A percentile compares a stretch with the other conserved stretches of the same genome.
These are phyloP conservation scores for Meliscaeva auricollis DNA, from an alignment of 2,888 invertebrate species.

Conservation along the genomic window DNA sequence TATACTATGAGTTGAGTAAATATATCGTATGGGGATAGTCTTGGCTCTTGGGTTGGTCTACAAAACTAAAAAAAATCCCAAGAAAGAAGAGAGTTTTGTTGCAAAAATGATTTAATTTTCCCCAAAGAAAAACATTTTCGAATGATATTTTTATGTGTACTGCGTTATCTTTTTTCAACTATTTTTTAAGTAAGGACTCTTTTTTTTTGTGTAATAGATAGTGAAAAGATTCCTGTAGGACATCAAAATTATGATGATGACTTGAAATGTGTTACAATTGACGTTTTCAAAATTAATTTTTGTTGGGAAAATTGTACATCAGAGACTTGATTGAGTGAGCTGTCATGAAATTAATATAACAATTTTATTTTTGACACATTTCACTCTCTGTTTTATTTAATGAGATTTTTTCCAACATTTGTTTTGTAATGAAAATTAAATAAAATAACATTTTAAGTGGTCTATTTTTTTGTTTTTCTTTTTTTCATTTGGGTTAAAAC, in stretches of 20 bases:
- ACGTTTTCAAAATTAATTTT: constrained; percentile 32
- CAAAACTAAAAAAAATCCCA: constrained; percentile 1
- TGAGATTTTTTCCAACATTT: constrained; percentile 33
- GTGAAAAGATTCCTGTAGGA: constrained; percentile 49
- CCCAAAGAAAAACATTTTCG: constrained; percentile 62
- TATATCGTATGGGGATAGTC: background rate
- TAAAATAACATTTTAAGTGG: too few species aligned
- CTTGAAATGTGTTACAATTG: constrained; percentile 70
- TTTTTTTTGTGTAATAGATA: constrained; percentile 8
- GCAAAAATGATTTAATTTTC: constrained; percentile 72
- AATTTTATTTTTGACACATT: constrained; percentile 22
- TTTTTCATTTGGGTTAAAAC: too few species aligned
- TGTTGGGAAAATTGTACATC: constrained; percentile 15
- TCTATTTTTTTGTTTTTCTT: too few species aligned
- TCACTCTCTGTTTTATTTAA: constrained; percentile 56
- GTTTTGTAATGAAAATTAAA: too few species aligned
- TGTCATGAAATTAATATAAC: constrained; percentile 21
- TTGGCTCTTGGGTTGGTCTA: constrained; percentile 6
- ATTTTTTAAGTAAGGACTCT: background rate
- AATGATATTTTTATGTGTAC: constrained; percentile 15
- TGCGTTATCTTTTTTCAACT: background rate
- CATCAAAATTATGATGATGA: constrained; percentile 28
- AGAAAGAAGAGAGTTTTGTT: constrained; percentile 46
- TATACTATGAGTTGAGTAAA: background rate
- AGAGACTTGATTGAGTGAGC: background rate